phyloP scores from a whole-genome alignment of 2,797 vertebrate species.

The Halcyon leucocephala region DNA sequence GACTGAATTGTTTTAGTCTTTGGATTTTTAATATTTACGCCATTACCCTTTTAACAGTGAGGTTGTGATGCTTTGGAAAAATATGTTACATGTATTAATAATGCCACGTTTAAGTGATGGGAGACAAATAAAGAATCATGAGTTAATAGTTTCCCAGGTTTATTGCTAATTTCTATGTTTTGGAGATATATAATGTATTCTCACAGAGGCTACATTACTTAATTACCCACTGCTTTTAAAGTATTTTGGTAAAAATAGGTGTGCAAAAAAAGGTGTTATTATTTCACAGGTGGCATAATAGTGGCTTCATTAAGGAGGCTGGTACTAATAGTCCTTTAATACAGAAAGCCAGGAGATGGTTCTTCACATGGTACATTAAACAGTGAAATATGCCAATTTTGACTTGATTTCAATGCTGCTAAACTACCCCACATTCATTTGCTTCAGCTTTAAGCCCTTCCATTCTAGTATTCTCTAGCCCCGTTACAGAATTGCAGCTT shows the following conservation, averaged over 20 bases:
- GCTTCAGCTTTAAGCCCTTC: slow-evolving; percentile 72
- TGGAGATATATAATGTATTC: not conserved
- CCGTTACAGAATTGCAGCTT: slow-evolving; percentile 75
- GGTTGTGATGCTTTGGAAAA: slow-evolving; percentile 13
- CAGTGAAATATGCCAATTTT: slow-evolving; percentile 77
- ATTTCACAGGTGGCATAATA: slow-evolving; percentile 52
- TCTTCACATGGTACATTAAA: slow-evolving; percentile 73
- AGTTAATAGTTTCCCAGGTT: slow-evolving; percentile 15
- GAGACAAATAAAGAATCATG: slow-evolving; percentile 28
- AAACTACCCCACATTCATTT: slow-evolving; percentile 75
- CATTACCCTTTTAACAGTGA: not conserved
- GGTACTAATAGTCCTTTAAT: slow-evolving; percentile 70
- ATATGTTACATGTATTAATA: slow-evolving; percentile 24
- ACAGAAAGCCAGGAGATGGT: slow-evolving; percentile 64
- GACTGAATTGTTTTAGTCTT: not conserved
- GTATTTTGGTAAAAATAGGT: slow-evolving; percentile 39
- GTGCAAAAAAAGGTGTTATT: slow-evolving; percentile 41
- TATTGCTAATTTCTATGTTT: not conserved
- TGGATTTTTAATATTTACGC: slow-evolving; percentile 32
- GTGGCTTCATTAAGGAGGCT: slow-evolving; percentile 44
- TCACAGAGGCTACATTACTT: not conserved
- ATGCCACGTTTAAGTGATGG: slow-evolving; percentile 26
- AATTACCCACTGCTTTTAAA: slow-evolving; percentile 38
- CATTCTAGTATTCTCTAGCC: slow-evolving; percentile 73
- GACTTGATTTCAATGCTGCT: slow-evolving; percentile 72